Evolutionary conservation across 2,797 vertebrate genomes (phyloP).

Genomic region (Rhinoraja longicauda): DNA sequence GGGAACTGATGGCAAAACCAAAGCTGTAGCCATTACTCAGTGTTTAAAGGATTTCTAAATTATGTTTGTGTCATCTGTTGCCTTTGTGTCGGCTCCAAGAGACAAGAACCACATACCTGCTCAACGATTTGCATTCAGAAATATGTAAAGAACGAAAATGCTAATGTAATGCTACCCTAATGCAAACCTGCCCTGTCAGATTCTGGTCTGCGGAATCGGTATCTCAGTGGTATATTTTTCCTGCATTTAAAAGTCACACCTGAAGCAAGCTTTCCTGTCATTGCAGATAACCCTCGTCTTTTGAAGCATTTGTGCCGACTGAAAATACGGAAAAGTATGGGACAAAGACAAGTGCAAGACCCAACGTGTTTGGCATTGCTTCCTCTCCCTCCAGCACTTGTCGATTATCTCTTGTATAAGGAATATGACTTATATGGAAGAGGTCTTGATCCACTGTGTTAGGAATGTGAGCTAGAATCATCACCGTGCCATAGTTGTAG

Average conservation of each 20-base stretch:
- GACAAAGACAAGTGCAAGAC: conserved; percentile 57
- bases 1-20: background rate
- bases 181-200: background rate
- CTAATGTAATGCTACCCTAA: background rate
- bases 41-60: background rate
- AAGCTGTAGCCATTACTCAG: background rate
- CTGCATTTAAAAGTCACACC: conserved; percentile 4
- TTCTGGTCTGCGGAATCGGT: background rate
- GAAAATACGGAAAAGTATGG: conserved; percentile 67
- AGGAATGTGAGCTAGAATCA: background rate
- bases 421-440: conserved; percentile 72
- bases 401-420: conserved; percentile 68
- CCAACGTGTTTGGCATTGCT: conserved; percentile 56
- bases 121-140: background rate
- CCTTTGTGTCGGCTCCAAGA: background rate
- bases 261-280: background rate
- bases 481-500: background rate
- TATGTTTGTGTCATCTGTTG: background rate
- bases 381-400: conserved; percentile 63
- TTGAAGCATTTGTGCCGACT: conserved; percentile 73
- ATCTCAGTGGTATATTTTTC: conserved; percentile 13
- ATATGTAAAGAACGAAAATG: background rate
- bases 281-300: conserved; percentile 68
- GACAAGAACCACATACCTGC: background rate
- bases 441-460: conserved; percentile 39